phyloP scores from a whole-genome alignment of 2,797 vertebrate species.

The Schizopygopsis pylzovi region DNA sequence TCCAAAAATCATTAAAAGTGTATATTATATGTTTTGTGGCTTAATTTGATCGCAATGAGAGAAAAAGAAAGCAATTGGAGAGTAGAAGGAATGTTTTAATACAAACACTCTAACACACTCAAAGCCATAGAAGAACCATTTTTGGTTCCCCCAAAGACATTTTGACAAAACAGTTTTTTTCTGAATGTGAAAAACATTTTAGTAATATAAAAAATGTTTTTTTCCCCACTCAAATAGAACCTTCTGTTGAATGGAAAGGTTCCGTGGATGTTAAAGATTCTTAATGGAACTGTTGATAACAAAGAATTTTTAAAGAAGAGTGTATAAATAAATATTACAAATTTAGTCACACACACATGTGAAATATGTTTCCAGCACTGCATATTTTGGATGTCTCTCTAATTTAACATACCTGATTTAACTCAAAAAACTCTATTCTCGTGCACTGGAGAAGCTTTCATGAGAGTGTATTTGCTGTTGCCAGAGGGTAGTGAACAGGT shows the following conservation, averaged over 20 bases:
- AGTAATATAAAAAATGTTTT: background rate
- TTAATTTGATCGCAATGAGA: background rate
- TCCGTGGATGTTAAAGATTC: background rate
- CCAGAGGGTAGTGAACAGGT: background rate
- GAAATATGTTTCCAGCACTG: background rate
- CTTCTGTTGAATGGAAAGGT: background rate
- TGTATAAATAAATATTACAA: background rate
- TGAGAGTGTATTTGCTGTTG: background rate
- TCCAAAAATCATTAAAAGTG: background rate
- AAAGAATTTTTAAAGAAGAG: background rate
- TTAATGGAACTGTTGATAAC: background rate
- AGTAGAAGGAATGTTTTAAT: background rate
- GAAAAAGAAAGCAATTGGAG: too few relatives aligned
- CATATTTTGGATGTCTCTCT: conserved; percentile 6
- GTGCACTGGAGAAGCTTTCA: background rate
- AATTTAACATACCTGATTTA: conserved; percentile 13
- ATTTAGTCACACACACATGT: background rate
- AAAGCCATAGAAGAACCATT: background rate
- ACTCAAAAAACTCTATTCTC: background rate
- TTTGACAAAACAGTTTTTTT: too few relatives aligned
- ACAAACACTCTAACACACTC: background rate
- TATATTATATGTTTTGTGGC: too few relatives aligned
- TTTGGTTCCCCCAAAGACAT: background rate
- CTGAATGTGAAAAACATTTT: background rate
- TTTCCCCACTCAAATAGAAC: background rate